A percentile compares a stretch with the other conserved stretches of the same genome.
Conservation (phyloP, 2,888 invertebrate genomes). For the Perithous albicinctus region DNA sequence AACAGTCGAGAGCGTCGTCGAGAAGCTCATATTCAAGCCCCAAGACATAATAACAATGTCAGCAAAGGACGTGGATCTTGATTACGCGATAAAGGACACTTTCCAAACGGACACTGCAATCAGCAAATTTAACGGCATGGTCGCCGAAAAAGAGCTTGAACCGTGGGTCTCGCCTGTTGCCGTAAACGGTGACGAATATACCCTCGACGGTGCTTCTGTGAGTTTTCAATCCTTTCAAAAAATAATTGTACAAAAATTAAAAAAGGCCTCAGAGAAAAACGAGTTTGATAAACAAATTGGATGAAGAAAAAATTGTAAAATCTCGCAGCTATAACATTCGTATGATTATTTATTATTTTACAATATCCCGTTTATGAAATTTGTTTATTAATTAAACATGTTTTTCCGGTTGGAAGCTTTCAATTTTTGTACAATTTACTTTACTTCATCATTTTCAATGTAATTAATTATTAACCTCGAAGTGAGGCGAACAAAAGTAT, state of each 20-base stretch:
- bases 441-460: too few species aligned
- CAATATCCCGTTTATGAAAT: too few species aligned
- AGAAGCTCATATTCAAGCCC: conserved; percentile 93
- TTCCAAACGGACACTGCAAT: conserved; percentile 96
- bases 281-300: too few species aligned
- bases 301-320: too few species aligned
- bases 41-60: conserved; percentile 94
- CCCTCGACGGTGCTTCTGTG: conserved; percentile 88
- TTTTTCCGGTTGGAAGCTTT: too few species aligned
- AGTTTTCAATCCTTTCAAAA: conserved; percentile 7
- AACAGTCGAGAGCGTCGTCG: conserved; percentile 89
- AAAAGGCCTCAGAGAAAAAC: background rate
- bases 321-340: too few species aligned
- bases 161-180: conserved; percentile 92
- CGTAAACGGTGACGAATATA: conserved; percentile 88
- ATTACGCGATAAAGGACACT: conserved; percentile 94
- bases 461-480: too few species aligned
- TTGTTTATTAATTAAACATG: too few species aligned
- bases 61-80: conserved; percentile 94
- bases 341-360: too few species aligned
- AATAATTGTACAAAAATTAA: background rate
- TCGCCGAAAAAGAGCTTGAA: conserved; percentile 93
- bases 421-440: too few species aligned
- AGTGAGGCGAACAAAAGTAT: too few species aligned
- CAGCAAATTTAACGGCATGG: conserved; percentile 92